phyloP scores from a whole-genome alignment of 2,797 vertebrate species.

The Galagoides demidoff region DNA sequence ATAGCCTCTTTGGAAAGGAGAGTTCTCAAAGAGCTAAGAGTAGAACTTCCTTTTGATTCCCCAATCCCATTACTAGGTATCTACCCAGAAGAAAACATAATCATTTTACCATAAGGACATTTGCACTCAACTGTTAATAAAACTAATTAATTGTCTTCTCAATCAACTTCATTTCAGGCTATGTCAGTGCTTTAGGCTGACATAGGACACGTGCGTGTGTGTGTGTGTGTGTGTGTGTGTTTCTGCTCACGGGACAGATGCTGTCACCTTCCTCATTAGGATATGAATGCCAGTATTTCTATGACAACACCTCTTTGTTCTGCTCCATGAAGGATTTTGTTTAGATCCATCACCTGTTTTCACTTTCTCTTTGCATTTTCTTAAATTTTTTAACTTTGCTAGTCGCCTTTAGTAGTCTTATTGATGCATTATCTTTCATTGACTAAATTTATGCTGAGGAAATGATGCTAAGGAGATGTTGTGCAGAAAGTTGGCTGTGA shows the following conservation, averaged over 20 bases:
- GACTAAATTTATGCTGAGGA: background rate
- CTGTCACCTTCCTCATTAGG: background rate
- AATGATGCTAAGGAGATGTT: background rate
- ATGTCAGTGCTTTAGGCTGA: background rate
- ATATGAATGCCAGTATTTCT: background rate
- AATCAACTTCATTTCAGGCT: background rate
- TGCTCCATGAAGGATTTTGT: background rate
- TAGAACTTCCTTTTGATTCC: too few species aligned
- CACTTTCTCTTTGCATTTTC: background rate
- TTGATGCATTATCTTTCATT: background rate
- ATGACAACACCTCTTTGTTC: background rate
- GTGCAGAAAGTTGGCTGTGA: background rate
- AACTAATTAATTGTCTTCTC: background rate
- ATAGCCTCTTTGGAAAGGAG: too few species aligned
- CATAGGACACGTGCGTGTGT: too few species aligned
- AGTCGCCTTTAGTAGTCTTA: background rate
- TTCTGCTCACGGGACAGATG: background rate
- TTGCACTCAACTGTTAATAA: background rate
- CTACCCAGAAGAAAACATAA: too few species aligned
- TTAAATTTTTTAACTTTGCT: background rate
- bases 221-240: background rate
- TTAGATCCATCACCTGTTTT: background rate
- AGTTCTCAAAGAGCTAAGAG: too few species aligned
- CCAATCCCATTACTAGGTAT: too few species aligned
- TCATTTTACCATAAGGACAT: too few species aligned